Evolutionary conservation across 1,140 invertebrate species (phyloP), one percentile per base, ranked within the genome.

Genomic region (Archivesica marissinica): DNA sequence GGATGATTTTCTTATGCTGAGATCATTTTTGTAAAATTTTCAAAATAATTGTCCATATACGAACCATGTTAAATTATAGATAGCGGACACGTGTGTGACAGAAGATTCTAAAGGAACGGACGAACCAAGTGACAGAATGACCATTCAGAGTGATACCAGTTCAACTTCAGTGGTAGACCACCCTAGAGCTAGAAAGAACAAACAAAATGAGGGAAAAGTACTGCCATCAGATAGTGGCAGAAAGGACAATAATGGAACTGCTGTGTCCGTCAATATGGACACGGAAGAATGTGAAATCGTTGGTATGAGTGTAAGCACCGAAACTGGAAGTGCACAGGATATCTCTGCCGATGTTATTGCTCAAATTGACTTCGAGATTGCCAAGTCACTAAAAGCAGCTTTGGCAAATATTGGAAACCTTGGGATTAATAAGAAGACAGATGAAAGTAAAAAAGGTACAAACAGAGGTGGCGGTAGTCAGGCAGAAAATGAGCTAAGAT

Each of bases 301-400:
- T 23, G 64, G 68, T 23, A 72, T 72, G 23, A 72, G 23, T 72
- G 68, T 50, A n/a, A n/a, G 30, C 2, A 72, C 44, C 59, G 54
- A 1, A 17, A 13, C 6, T 33, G 30, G 44, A 47, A 44, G 30
- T 9, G 52, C 44, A 35, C 20, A 66, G 15, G 38, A 68, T 66
- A 79, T 79, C n/a, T 66, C 77, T 25, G 56, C 38, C 0, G 77
- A 79, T 38, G 38, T 79, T 15, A 79, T 79, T 33, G 35, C 77
- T 50, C 77, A 79, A 33, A 79, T 79, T 20, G 77, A 79, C 52
- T 41, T 44, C n/a, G 30, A 79, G 33, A 79, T 79, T 64, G 77
- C 77, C 0, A 79, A 79, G 28, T 79, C 77, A n/a, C n/a, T 79
- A 9, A 79, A 79, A 52, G 56, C 41, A 38, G 77, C 77, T 0